Evolutionary conservation across 37 sponge, comb jelly and placozoan species (phyloP).

Genomic region (Beroe forskalii): DNA sequence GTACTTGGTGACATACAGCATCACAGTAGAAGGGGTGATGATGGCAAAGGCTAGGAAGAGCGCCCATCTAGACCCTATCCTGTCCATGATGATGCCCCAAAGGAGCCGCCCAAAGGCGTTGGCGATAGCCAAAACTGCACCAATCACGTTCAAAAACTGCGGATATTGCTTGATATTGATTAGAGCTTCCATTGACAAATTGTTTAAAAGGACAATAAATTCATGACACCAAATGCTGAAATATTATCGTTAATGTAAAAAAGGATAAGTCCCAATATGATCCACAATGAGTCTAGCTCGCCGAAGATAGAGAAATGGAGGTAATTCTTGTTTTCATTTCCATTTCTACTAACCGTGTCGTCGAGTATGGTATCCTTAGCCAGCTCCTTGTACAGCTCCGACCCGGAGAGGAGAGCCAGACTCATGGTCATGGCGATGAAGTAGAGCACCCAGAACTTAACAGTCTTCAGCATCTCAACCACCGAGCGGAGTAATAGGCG

Average conservation of each 20-base stretch:
- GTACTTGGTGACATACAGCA: not conserved
- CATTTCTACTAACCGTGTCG: not conserved
- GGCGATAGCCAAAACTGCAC: slow-evolving; percentile 29
- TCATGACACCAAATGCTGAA: no score
- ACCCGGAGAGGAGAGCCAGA: slow-evolving; percentile 15
- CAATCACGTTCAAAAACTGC: slow-evolving; percentile 54
- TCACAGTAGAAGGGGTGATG: slow-evolving; percentile 14
- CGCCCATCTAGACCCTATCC: not conserved
- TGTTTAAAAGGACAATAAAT: no score
- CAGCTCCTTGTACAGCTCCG: slow-evolving; percentile 44
- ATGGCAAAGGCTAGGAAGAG: slow-evolving; percentile 27
- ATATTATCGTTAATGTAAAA: no score
- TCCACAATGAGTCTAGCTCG: no score
- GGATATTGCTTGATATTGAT: no score
- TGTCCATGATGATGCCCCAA: slow-evolving; percentile 64
- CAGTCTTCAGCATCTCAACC: slow-evolving; percentile 20
- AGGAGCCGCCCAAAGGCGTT: slow-evolving; percentile 63
- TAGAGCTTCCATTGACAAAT: no score
- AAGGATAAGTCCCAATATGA: no score
- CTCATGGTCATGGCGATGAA: slow-evolving; percentile 59
- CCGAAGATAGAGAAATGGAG: no score
- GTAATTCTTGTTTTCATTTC: no score
- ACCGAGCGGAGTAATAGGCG: no score
- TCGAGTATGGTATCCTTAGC: slow-evolving; percentile 56
- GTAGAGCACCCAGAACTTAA: slow-evolving; percentile 38